These are phyloP conservation scores for Hypsibius dujardini DNA, from an alignment of 1,140 invertebrate genomes.

Conservation along the genomic window DNA sequence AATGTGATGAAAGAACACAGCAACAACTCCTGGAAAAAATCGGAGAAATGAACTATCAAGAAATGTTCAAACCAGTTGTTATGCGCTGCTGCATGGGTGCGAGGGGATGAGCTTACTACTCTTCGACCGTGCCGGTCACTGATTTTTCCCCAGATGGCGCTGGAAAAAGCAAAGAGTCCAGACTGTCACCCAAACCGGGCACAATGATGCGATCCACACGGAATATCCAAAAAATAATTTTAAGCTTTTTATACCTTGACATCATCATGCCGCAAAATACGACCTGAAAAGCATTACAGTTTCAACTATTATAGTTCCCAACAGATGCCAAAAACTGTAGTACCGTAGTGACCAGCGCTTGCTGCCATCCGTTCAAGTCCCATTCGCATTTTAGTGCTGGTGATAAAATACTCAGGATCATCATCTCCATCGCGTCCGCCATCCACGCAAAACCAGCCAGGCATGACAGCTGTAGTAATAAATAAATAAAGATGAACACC, in stretches of 20 bases:
- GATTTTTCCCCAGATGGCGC: conserved; percentile 82
- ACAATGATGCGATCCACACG: neutral
- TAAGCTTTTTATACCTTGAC: neutral
- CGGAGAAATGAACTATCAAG: too few species aligned
- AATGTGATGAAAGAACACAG: conserved; percentile 70
- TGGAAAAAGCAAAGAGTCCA: neutral
- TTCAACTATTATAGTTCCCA: conserved; percentile 18
- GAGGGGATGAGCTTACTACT: conserved; percentile 39
- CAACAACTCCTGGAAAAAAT: conserved; percentile 50
- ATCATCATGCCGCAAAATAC: conserved; percentile 93
- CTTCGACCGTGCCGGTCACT: conserved; percentile 83
- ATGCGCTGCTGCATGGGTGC: too few species aligned
- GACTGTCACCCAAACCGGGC: too few species aligned
- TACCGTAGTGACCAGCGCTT: conserved; percentile 52
- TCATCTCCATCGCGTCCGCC: conserved; percentile 97
- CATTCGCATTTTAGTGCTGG: conserved; percentile 82
- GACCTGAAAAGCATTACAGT: conserved; percentile 42
- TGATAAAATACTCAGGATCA: conserved; percentile 76
- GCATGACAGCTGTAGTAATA: conserved; percentile 41
- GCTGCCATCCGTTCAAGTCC: conserved; percentile 61
- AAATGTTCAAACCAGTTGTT: too few species aligned
- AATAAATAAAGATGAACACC: too few species aligned
- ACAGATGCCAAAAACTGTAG: conserved; percentile 22
- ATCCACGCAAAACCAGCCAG: conserved; percentile 79
- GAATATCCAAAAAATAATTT: neutral